Evolutionary conservation across 2,888 invertebrate species (phyloP), one percentile per base, ranked within the genome.

Genomic region (Colletes collaris): DNA sequence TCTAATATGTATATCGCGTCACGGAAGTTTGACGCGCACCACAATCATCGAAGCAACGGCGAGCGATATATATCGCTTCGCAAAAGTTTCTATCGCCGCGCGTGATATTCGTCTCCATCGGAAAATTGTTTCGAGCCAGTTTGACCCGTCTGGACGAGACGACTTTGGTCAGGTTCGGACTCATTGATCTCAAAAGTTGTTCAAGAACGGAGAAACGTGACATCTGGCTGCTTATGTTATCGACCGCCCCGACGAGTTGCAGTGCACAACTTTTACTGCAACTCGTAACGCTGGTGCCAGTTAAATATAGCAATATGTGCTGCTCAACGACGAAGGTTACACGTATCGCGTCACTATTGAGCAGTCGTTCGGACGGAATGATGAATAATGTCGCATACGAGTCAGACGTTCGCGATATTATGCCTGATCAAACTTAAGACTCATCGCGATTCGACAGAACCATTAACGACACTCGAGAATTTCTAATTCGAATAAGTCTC

Each of bases 291-390:
- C 19, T 27, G 52, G 16, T 55, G 37, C 27, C n/a, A 46, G 67
- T 58, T 67, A 67, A 58, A 67, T 67, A 67, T 67, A 67, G 67
- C 44, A 46, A 67, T 58, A 35, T 35, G 49, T 56, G 37, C 27
- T 58, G 37, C 35, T 58, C 16, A 35, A 58, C 49, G 10, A 56
- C 35, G 67, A 67, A 67, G 58, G 58, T 46, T 67, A 40, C 37
- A 16, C 46, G 46, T 27, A 58, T 58, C 58, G 7, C n/a, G 35
- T 63, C 13, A 50, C 62, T 46, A 63, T 49, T 49, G 49, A 49
- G 40, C 59, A 44, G n/a, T 59, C 16, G 16, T 59, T 59, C 40
- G 40, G 44, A 10, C 10, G 10, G 44, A 44, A 10, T 8, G 10
- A 16, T 40, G 44, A 44, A 59, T 59, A 59, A 40, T 44, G 59